Evolutionary conservation across 2,888 invertebrate species (phyloP), one percentile per base, ranked within the genome.

Genomic region (Drosophila peninsularis): DNA sequence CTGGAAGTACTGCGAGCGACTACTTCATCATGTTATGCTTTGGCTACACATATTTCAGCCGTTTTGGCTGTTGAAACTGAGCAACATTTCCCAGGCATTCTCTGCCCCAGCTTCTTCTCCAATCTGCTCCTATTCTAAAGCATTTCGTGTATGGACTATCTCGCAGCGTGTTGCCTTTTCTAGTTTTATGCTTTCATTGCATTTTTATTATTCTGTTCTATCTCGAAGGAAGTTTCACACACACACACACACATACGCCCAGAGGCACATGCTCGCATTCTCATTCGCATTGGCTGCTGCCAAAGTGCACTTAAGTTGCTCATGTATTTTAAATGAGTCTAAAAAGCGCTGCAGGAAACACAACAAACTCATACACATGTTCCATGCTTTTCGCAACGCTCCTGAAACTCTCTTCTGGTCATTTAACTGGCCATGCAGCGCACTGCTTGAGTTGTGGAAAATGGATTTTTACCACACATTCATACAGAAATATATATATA

Each of bases 301-400:
- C 82, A 80, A 79, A 90, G 90, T 89, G 88, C 88, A 89, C 88
- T 89, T 90, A 89, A 90, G 90, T 90, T 90, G 78, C 89, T 90
- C 88, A 89, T 89, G 88, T 88, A 83, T 89, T 89, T 89, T 86
- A 88, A 89, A 89, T 89, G 90, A 90, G 89, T 78, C 84, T 77
- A 83, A 86, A 90, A 86, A 89, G 83, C 80, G 82, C 80, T 82
- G 80, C 83, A 88, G 85, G 74, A 89, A 89, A 87, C 77, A 68
- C 72, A 80, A 64, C 77, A 76, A 65, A 61, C 52, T 64, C 62
- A 49, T 49, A 64, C 69, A 71, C 67, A 71, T 74, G 61, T 63
- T 49, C 64, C 53, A 71, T 42, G 67, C 66, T 71, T 70, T 65
- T 60, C 49, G 77, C 58, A 17, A n/a, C 32, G 19, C 21, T 37